These are phyloP conservation scores for Trematomus bernacchii DNA, from an alignment of 2,797 vertebrate genomes.

Conservation along the genomic window DNA sequence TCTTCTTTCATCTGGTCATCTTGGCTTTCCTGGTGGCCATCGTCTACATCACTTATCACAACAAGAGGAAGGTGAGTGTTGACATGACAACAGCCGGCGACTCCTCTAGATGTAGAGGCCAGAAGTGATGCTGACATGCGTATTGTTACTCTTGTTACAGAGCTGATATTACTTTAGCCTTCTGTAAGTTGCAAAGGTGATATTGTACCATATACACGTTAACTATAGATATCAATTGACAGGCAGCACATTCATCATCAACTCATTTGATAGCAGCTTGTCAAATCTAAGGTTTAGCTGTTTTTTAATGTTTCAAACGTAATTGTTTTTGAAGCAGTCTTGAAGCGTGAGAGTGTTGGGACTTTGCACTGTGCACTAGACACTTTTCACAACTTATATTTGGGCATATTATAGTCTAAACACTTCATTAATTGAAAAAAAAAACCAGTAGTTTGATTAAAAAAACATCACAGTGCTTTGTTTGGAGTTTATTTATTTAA, in stretches of 20 bases:
- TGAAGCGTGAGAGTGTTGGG: too few relatives aligned
- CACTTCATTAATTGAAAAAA: too few relatives aligned
- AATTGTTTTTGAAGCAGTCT: background rate
- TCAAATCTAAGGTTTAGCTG: background rate
- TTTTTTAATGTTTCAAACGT: too few relatives aligned
- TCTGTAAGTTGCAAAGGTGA: background rate
- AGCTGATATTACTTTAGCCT: background rate
- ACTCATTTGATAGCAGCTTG: background rate
- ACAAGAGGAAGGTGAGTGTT: constrained; percentile 94
- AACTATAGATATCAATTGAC: background rate
- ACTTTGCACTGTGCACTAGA: background rate
- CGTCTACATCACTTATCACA: constrained; percentile 95
- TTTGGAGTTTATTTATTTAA: too few relatives aligned
- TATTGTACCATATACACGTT: background rate
- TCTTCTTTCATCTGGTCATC: constrained; percentile 95
- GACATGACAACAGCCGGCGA: rapidly evolving
- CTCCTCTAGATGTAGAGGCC: background rate
- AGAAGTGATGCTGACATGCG: background rate
- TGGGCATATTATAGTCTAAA: too few relatives aligned
- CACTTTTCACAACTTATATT: background rate
- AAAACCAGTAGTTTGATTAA: background rate
- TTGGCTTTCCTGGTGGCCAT: constrained; percentile 93
- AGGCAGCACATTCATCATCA: background rate
- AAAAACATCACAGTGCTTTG: background rate
- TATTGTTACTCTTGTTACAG: background rate